Evolutionary conservation across 2,113 vertebrate species (phyloP), one percentile per base, ranked within the genome.

Genomic region (Leucoraja erinaceus): DNA sequence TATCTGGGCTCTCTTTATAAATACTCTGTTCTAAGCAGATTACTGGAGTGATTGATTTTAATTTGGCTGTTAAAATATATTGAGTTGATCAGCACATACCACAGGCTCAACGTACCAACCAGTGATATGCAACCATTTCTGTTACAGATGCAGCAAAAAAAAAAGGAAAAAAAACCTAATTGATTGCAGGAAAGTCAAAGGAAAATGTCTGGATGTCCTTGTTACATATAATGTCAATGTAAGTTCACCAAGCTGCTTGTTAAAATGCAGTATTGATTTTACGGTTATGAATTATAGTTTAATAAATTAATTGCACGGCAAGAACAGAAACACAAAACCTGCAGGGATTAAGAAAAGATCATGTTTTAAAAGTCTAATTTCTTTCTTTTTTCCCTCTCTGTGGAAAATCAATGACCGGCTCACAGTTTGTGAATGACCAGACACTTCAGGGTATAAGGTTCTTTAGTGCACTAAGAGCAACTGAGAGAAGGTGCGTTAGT

Each of bases 201-300:
- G 90, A 91, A 33, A 31, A 61, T 70, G 90, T 54, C 20, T 72
- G 59, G 68, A 74, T 74, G 10, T 72, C 38, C 33, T 70, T 74
- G 66, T 91, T 25, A 72, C 33, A 91, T 74, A 54, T 54, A 91
- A 91, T 91, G 90, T 72, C 66, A 28, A 47, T 91, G 90, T 91
- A 91, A 91, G 90, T 91, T 91, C 90, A 91, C 38, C 11, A 91
- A 74, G 33, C 33, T 9, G 70, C 63, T 47, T 28, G 66, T 91
- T 61, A 91, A 90, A 25, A 91, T 91, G 33, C 8, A 54, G 38
- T 31, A 91, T 91, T 91, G 90, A 91, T 91, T 91, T 54, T 14
- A 20, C 14, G 68, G 90, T 18, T 91, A 91, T 91, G 72, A 91
- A 72, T 72, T 54, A 91, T 74, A 91, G 68, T 72, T 72, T 72